phyloP scores from a whole-genome alignment of 2,888 invertebrate genomes.

The Sinhomidia bicolor region DNA sequence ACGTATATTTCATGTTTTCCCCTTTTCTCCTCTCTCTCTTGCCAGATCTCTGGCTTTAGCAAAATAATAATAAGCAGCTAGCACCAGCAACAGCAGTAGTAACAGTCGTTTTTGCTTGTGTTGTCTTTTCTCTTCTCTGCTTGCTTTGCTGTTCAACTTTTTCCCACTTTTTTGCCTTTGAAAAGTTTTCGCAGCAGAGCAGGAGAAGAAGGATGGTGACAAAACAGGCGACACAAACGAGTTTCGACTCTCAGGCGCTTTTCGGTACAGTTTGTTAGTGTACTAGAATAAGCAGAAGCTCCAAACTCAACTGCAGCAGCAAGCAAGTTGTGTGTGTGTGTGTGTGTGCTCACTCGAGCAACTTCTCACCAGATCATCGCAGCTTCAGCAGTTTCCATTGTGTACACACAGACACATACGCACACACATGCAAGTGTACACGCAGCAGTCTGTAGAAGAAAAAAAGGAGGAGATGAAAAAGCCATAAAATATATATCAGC shows the following conservation, averaged over 20 bases:
- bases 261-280: background rate
- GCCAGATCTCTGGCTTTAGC: background rate
- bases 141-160: background rate
- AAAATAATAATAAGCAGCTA: no score
- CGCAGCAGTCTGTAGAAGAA: background rate
- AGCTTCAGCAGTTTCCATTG: conserved; percentile 46
- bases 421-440: background rate
- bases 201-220: background rate
- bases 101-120: background rate
- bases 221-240: background rate
- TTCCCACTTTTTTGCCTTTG: background rate
- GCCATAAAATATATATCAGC: background rate
- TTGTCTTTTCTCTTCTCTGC: background rate
- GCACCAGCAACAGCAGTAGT: no score
- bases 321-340: background rate
- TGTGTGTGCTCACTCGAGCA: conserved; percentile 22
- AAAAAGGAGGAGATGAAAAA: background rate
- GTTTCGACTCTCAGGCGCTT: background rate
- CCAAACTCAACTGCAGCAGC: background rate
- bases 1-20: conserved; percentile 3
- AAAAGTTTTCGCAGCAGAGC: conserved; percentile 4
- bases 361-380: conserved; percentile 41
- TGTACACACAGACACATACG: background rate
- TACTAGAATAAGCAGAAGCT: background rate
- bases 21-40: background rate